phyloP scores from a whole-genome alignment of 2,113 vertebrate genomes.

The Cheirogaleus medius region DNA sequence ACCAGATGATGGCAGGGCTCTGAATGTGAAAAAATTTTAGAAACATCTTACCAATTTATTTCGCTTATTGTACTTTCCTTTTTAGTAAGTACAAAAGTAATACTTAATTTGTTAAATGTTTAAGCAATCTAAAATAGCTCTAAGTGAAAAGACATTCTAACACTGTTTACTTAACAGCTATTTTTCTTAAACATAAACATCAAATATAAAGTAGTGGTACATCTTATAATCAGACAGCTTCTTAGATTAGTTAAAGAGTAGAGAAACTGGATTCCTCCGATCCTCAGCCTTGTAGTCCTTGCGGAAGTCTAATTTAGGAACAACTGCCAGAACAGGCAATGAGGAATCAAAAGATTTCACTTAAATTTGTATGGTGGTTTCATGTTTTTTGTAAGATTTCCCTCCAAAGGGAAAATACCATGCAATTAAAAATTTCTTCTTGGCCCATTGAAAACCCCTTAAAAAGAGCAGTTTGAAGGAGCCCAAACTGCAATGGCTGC shows the following conservation, averaged over 20 bases:
- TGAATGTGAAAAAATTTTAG: background rate
- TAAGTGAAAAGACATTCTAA: background rate
- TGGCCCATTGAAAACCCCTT: background rate
- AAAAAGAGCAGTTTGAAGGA: background rate
- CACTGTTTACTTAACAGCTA: background rate
- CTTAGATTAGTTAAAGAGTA: background rate
- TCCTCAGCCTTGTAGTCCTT: background rate
- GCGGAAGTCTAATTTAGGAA: background rate
- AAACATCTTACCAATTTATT: constrained; percentile 3
- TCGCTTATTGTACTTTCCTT: constrained; percentile 17
- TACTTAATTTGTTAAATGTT: constrained; percentile 6
- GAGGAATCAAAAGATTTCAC: background rate
- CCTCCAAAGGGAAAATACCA: constrained; percentile 42
- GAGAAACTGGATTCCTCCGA: background rate
- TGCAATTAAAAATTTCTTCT: constrained; percentile 29
- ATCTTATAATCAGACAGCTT: background rate
- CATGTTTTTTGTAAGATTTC: constrained; percentile 30
- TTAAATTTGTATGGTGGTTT: background rate
- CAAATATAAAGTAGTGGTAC: constrained; percentile 9
- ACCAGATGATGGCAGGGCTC: background rate
- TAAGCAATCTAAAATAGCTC: constrained; percentile 40
- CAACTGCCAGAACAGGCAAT: background rate
- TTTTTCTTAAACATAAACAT: constrained; percentile 44
- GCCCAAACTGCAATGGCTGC: background rate
- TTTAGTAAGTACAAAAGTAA: background rate